A percentile compares a stretch with the other conserved stretches of the same genome.
These are phyloP conservation scores for Xyrichtys novacula DNA, from an alignment of 2,797 vertebrate genomes.

Conservation along the genomic window DNA sequence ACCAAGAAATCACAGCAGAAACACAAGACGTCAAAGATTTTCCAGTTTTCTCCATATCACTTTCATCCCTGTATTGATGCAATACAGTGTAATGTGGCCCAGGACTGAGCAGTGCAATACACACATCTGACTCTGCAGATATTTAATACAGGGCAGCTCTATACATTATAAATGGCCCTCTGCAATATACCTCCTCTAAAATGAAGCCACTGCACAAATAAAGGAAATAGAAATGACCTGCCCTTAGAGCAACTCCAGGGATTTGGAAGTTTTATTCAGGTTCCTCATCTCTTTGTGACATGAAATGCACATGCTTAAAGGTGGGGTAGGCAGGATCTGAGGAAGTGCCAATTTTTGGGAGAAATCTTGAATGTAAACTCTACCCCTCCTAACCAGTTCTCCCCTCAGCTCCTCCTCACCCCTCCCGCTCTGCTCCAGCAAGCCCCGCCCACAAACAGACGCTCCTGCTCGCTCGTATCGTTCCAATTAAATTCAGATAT, in stretches of 20 bases:
- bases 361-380: too few relatives aligned
- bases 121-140: constrained; percentile 71
- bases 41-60: constrained; percentile 20
- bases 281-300: constrained; percentile 10
- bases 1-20: constrained; percentile 17
- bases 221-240: constrained; percentile 64
- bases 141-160: constrained; percentile 78
- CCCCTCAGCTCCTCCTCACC: too few relatives aligned
- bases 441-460: too few relatives aligned
- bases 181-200: constrained; percentile 59
- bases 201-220: constrained; percentile 56
- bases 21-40: constrained; percentile 17
- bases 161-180: constrained; percentile 79
- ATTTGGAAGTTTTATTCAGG: constrained; percentile 22
- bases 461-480: too few relatives aligned
- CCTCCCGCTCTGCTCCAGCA: too few relatives aligned
- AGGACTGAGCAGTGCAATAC: constrained; percentile 51
- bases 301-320: background rate
- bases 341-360: too few relatives aligned
- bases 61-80: constrained; percentile 64
- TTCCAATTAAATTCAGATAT: too few relatives aligned
- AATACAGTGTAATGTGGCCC: constrained; percentile 70
- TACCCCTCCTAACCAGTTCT: too few relatives aligned
- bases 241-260: constrained; percentile 52
- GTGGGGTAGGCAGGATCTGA: too few relatives aligned